Evolutionary conservation across 2,113 vertebrate species (phyloP).

Genomic region (Paraplagusia blochii): DNA sequence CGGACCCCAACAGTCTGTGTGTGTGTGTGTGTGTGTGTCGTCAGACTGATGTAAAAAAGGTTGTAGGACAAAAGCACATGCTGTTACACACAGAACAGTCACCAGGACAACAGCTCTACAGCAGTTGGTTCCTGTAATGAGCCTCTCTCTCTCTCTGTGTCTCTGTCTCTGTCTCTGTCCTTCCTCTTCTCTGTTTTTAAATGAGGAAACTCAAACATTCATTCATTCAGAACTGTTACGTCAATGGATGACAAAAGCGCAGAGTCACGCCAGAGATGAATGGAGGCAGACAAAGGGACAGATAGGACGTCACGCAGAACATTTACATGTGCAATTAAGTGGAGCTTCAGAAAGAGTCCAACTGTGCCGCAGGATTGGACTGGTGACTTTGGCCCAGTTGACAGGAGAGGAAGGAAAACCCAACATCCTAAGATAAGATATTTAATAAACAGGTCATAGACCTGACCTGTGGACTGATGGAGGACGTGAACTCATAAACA

Average conservation of each 20-base stretch:
- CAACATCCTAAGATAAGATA: too few species aligned
- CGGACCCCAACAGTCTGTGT: too few species aligned
- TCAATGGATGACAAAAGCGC: slow-evolving; percentile 52
- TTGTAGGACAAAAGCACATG: not conserved
- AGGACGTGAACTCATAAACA: too few species aligned
- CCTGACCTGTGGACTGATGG: too few species aligned
- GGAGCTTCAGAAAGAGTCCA: too few species aligned
- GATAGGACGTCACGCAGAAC: not conserved
- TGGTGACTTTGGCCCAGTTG: too few species aligned
- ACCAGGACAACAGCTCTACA: slow-evolving; percentile 25
- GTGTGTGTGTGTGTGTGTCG: slow-evolving; percentile 6
- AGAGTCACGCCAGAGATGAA: slow-evolving; percentile 48
- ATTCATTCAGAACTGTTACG: slow-evolving; percentile 58
- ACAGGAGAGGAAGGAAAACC: too few species aligned
- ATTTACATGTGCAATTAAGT: too few species aligned
- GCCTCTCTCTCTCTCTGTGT: too few species aligned
- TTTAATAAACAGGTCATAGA: too few species aligned
- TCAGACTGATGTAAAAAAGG: slow-evolving; percentile 1
- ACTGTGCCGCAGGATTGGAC: too few species aligned
- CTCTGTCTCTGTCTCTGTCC: not conserved
- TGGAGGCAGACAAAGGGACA: slow-evolving; percentile 37
- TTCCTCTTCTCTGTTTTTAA: slow-evolving; percentile 19
- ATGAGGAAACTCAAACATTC: slow-evolving; percentile 66
- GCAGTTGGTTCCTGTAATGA: slow-evolving; percentile 35
- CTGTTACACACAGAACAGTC: slow-evolving; percentile 16